Base-by-base conservation (phyloP, 1,140 invertebrate species). In the Nomia melanderi region DNA sequence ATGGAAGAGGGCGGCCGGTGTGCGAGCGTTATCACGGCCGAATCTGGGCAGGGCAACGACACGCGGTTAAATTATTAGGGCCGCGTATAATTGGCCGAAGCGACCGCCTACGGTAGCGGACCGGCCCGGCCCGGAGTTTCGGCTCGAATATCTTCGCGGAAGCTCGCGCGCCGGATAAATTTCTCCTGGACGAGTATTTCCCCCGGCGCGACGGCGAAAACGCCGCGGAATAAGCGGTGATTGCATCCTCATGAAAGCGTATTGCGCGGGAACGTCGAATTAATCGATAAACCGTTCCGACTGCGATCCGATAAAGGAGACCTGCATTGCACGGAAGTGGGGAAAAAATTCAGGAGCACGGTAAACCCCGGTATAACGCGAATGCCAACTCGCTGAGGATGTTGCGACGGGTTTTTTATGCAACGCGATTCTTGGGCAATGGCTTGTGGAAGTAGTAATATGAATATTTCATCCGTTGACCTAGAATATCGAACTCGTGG, bases 1-100 rank as follows among this genome's bases (percentile, higher is more conserved):
- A 76, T 25, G 74, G 69, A 76, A 54, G 39, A 59, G 65, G 71
- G 77, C 53, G 77, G 71, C 54, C 33, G 77, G n/a, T 63, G 62
- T 56, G 20, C 6, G 41, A 23, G 29, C 62, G 80, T 88, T 90
- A 90, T 89, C 88, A 81, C 62, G 73, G 76, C 65, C 65, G 78
- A 88, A 89, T 89, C 86, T 87, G 67, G 78, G 50, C 80, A 82
- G 84, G 76, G 82, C 83, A 79, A 85, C 71, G 78, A 54, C 79
- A 76, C 72, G 77, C 73, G 69, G 85, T 86, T 89, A 87, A 90
- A 89, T 90, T 89, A 90, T 90, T 89, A 84, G 79, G 81, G 82
- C 81, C 60, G 84, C 80, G 82, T 89, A 87, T 90, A 90, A 90
- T 90, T 90, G 88, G 89, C 57, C 81, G 65, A 65, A 81, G 70